phyloP scores from a whole-genome alignment of 2,797 vertebrate genomes.

The Telmatherina bonti region DNA sequence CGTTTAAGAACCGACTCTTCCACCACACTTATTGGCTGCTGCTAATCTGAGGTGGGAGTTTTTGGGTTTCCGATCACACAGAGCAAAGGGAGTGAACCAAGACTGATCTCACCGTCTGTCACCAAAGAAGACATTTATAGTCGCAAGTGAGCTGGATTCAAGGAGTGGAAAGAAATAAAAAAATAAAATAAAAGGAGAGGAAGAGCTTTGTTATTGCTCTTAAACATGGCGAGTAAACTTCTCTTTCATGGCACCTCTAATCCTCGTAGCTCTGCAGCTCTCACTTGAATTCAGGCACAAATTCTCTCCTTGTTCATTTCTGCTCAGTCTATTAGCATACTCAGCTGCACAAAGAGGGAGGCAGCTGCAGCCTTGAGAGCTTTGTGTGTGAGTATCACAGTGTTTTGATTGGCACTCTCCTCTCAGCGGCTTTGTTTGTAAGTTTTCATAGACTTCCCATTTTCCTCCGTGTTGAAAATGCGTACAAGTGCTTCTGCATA shows the following conservation, averaged over 20 bases:
- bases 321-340: constrained; percentile 18
- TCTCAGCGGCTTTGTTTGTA: constrained; percentile 15
- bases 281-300: constrained; percentile 29
- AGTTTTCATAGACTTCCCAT: constrained; percentile 27
- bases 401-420: constrained; percentile 44
- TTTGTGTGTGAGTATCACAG: constrained; percentile 10
- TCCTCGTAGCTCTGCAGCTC: constrained; percentile 2
- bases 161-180: background rate
- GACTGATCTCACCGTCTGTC: constrained; percentile 34
- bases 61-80: constrained; percentile 45
- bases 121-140: constrained; percentile 42
- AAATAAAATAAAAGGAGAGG: background rate
- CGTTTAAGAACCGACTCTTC: constrained; percentile 15
- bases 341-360: constrained; percentile 16
- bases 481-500: background rate
- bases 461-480: constrained; percentile 6
- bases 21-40: constrained; percentile 48
- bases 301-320: constrained; percentile 17
- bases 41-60: constrained; percentile 61
- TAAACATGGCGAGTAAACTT: constrained; percentile 16
- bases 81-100: constrained; percentile 4
- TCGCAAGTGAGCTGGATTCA: constrained; percentile 17
- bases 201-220: constrained; percentile 20
- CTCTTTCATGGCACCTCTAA: constrained; percentile 9
- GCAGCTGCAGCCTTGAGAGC: constrained; percentile 29